Evolutionary conservation across 2,113 vertebrate species (phyloP).

Genomic region (Tenrec ecaudatus): DNA sequence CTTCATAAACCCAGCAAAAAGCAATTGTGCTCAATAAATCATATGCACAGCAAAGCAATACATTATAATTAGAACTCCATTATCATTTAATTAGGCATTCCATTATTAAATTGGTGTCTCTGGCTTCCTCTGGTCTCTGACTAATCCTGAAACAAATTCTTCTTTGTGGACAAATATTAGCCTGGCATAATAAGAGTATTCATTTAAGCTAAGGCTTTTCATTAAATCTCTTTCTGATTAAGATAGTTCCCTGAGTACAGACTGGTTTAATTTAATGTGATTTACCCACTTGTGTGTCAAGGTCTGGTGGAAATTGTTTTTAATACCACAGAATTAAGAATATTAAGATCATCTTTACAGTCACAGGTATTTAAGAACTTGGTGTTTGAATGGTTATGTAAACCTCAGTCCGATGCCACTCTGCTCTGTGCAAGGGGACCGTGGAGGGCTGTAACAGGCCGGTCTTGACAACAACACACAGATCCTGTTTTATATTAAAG

Average conservation of each 20-base stretch:
- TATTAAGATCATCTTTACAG: conserved; percentile 57
- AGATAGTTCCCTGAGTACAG: conserved; percentile 83
- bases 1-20: conserved; percentile 84
- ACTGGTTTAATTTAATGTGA: conserved; percentile 84
- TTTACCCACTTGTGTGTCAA: conserved; percentile 84
- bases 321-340: conserved; percentile 71
- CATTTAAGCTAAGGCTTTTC: conserved; percentile 82
- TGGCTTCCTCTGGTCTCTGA: conserved; percentile 84
- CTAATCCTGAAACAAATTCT: conserved; percentile 87
- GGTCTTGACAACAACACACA: not conserved
- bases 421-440: not conserved
- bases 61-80: conserved; percentile 88
- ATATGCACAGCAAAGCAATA: conserved; percentile 82
- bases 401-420: conserved; percentile 41
- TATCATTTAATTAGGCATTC: conserved; percentile 88
- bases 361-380: conserved; percentile 51
- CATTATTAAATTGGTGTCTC: conserved; percentile 87
- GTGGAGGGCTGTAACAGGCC: not conserved
- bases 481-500: conserved; percentile 3
- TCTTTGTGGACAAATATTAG: conserved; percentile 88
- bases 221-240: conserved; percentile 88
- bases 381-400: not conserved
- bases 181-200: conserved; percentile 85
- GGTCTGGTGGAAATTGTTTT: conserved; percentile 83
- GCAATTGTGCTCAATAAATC: conserved; percentile 86